A percentile compares a stretch with the other conserved stretches of the same genome.
phyloP scores from a whole-genome alignment of 2,888 invertebrate genomes.

The Linnaemya vulpina region DNA sequence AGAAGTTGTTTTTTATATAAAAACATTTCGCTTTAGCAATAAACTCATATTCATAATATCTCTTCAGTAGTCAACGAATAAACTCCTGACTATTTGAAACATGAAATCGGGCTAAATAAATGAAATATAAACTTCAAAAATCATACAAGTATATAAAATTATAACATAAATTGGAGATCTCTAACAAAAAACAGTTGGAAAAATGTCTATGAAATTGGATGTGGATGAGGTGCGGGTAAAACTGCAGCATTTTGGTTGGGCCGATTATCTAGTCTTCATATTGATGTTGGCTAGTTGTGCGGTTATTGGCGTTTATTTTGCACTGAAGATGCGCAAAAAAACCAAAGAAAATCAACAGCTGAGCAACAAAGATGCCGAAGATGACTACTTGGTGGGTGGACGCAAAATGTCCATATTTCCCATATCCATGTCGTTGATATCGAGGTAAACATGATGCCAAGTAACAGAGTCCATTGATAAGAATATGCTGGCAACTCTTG shows the following conservation, averaged over 20 bases:
- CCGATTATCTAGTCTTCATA: constrained; percentile 91
- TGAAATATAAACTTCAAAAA: not conserved
- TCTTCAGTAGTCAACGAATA: no score
- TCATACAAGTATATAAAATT: not conserved
- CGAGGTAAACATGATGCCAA: constrained; percentile 84
- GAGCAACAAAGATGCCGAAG: constrained; percentile 82
- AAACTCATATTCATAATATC: no score
- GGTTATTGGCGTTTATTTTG: constrained; percentile 92
- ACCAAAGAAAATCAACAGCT: constrained; percentile 80
- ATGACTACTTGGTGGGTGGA: constrained; percentile 87
- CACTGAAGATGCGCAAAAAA: constrained; percentile 85
- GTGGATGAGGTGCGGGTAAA: constrained; percentile 82
- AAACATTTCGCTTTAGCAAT: no score
- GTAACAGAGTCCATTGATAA: not conserved
- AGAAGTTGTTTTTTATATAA: no score
- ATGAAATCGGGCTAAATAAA: no score
- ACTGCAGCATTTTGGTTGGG: constrained; percentile 87
- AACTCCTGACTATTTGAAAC: no score
- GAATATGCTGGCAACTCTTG: constrained; percentile 21
- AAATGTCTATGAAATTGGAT: constrained; percentile 75
- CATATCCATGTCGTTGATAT: constrained; percentile 88
- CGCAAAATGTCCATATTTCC: constrained; percentile 88
- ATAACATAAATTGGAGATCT: not conserved
- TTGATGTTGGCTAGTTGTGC: constrained; percentile 90
- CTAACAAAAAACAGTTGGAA: not conserved